A percentile compares a stretch with the other conserved stretches of the same genome.
These are phyloP conservation scores for Hetaerina americana DNA, from an alignment of 1,140 invertebrate species.

Conservation along the genomic window DNA sequence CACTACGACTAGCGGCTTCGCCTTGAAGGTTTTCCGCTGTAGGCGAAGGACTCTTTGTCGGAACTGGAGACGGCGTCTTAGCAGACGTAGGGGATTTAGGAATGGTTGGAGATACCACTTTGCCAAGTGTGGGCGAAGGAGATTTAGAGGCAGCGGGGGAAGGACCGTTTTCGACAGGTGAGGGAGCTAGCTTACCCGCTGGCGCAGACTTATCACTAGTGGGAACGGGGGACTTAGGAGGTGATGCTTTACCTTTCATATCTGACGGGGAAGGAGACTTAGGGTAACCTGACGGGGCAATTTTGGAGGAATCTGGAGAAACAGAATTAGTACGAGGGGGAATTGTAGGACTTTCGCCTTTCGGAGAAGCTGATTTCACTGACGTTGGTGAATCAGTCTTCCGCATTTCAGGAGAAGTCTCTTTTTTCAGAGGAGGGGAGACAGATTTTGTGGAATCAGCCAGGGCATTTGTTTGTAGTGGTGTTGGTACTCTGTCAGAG, in stretches of 20 bases:
- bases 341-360: background rate
- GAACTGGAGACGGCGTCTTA: background rate
- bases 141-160: background rate
- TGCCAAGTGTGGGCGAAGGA: background rate
- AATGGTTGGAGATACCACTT: background rate
- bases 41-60: background rate
- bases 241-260: no score
- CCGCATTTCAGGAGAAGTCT: background rate
- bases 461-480: no score
- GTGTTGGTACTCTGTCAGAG: no score
- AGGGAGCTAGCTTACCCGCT: background rate
- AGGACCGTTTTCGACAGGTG: background rate
- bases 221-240: background rate
- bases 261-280: background rate
- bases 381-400: background rate
- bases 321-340: background rate
- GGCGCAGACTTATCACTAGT: background rate
- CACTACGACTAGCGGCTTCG: no score
- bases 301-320: background rate
- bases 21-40: background rate
- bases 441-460: background rate
- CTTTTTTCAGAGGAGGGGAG: background rate
- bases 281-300: background rate
- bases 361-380: background rate
- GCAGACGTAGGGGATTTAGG: background rate